phyloP scores from a whole-genome alignment of 2,797 vertebrate species.

The Lutjanus campechanus region DNA sequence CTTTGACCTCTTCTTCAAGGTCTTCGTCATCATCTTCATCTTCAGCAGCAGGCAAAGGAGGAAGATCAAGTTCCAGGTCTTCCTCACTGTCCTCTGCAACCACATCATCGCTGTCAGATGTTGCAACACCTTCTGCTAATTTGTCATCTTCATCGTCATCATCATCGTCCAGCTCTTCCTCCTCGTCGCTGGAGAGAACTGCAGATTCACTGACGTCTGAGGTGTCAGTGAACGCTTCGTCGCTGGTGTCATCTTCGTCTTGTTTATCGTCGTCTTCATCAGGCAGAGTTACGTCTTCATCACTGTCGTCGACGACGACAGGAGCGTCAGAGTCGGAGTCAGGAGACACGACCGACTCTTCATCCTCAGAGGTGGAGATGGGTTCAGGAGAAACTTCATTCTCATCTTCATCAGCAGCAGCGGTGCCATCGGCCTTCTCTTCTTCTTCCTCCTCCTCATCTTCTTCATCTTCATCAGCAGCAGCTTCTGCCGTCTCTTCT shows the following conservation, averaged over 20 bases:
- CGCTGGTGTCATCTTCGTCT: slow-evolving; percentile 42
- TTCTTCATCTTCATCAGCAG: slow-evolving; percentile 11
- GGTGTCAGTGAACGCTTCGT: slow-evolving; percentile 47
- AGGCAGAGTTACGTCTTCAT: slow-evolving; percentile 19
- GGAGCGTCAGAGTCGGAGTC: slow-evolving; percentile 57
- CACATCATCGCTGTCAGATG: slow-evolving; percentile 53
- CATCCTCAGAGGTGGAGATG: slow-evolving; percentile 60
- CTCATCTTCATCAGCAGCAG: slow-evolving; percentile 48
- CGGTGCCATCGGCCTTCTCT: neutral
- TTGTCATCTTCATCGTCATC: slow-evolving; percentile 63
- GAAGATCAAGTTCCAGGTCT: slow-evolving; percentile 61
- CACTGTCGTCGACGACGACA: slow-evolving; percentile 24
- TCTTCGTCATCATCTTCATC: slow-evolving; percentile 58
- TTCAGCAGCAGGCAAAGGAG: slow-evolving; percentile 32
- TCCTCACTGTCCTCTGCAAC: slow-evolving; percentile 50
- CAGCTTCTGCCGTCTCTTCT: slow-evolving; percentile 21
- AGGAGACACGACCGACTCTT: slow-evolving; percentile 52
- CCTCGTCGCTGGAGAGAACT: slow-evolving; percentile 64
- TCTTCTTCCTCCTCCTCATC: slow-evolving; percentile 15
- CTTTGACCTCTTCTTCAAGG: too few species aligned
- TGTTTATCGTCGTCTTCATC: slow-evolving; percentile 38
- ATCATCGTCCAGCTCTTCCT: slow-evolving; percentile 4
- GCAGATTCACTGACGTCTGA: slow-evolving; percentile 55
- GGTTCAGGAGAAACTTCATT: slow-evolving; percentile 63
- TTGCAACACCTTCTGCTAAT: slow-evolving; percentile 34